Evolutionary conservation across 2,797 vertebrate genomes (phyloP).

Genomic region (Buphagus erythrorhynchus): DNA sequence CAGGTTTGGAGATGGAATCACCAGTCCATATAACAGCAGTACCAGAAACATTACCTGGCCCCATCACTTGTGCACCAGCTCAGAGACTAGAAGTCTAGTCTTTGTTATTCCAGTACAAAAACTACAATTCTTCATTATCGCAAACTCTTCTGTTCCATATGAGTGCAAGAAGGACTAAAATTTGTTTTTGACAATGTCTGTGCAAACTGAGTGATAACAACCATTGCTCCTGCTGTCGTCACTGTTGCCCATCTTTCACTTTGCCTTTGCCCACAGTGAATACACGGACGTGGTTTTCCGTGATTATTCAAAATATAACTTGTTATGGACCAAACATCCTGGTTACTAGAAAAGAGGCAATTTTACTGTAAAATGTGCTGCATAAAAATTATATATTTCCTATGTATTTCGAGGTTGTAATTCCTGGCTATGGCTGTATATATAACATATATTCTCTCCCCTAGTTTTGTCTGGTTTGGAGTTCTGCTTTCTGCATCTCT

Average conservation of each 20-base stretch:
- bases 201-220: background rate
- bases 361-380: background rate
- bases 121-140: background rate
- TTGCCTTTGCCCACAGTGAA: background rate
- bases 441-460: background rate
- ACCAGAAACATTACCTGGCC: background rate
- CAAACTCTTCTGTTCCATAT: background rate
- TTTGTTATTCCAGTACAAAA: background rate
- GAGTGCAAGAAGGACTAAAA: background rate
- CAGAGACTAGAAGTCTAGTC: background rate
- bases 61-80: background rate
- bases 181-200: background rate
- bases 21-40: rapidly evolving
- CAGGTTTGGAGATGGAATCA: background rate
- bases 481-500: background rate
- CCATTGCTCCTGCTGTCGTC: rapidly evolving
- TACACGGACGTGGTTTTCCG: background rate
- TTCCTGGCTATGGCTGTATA: background rate
- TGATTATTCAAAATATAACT: background rate
- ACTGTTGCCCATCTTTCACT: background rate
- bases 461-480: background rate
- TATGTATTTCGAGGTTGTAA: background rate
- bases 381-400: background rate
- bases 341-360: background rate
- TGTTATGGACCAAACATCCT: background rate